Evolutionary conservation across 2,888 invertebrate species (phyloP).

Genomic region (Cerceris ruficornis): DNA sequence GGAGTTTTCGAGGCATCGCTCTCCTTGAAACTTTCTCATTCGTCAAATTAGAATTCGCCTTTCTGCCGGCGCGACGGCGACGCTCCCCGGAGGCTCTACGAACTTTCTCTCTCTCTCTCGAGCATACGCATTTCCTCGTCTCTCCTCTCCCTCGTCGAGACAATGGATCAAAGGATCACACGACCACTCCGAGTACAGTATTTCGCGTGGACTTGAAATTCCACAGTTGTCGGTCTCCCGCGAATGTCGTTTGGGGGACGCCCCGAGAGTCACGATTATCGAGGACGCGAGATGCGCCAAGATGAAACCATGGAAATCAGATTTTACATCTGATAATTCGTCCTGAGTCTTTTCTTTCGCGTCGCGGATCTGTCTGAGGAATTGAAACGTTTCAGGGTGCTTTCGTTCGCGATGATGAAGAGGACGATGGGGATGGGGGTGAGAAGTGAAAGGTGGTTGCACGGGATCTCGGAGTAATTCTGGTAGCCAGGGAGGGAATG

Average conservation of each 20-base stretch:
- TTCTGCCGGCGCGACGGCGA: slow-evolving; percentile 68
- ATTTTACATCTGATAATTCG: neutral
- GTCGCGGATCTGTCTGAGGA: too few relatives aligned
- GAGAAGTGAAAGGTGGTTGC: too few relatives aligned
- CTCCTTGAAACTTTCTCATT: slow-evolving; percentile 77
- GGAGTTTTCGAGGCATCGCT: slow-evolving; percentile 56
- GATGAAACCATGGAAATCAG: slow-evolving; percentile 17
- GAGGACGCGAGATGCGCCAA: neutral
- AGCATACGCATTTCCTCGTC: slow-evolving; percentile 2
- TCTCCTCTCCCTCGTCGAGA: slow-evolving; percentile 66
- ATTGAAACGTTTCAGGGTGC: too few relatives aligned
- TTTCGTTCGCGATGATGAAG: too few relatives aligned
- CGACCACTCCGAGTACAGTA: slow-evolving; percentile 30
- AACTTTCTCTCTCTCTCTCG: neutral
- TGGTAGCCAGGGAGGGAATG: too few relatives aligned
- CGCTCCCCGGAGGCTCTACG: slow-evolving; percentile 66
- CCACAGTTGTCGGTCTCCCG: slow-evolving; percentile 40
- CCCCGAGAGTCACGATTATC: slow-evolving; percentile 16
- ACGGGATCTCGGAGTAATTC: too few relatives aligned
- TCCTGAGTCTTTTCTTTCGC: neutral
- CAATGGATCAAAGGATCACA: slow-evolving; percentile 76
- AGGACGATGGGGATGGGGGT: too few relatives aligned
- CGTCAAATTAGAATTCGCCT: slow-evolving; percentile 77
- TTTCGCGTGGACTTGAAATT: slow-evolving; percentile 55
- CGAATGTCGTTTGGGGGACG: slow-evolving; percentile 38